Evolutionary conservation across 2,797 vertebrate species (phyloP).

Genomic region (Enteromius treurensis): DNA sequence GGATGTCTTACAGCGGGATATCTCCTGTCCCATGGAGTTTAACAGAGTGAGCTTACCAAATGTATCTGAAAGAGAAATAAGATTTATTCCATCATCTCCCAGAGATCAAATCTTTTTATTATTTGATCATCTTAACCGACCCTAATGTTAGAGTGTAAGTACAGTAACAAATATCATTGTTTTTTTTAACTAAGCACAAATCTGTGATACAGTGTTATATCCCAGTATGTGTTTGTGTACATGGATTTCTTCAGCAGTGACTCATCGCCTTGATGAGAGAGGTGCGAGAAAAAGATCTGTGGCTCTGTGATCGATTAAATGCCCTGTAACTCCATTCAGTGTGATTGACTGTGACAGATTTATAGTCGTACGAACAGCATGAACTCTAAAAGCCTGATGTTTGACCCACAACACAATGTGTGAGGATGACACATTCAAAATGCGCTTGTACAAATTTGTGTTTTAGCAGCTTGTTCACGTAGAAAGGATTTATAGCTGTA

Average conservation of each 20-base stretch:
- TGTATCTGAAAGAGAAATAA: constrained; percentile 79
- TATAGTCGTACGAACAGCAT: neutral
- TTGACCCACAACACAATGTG: neutral
- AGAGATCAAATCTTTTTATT: neutral
- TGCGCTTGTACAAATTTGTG: constrained; percentile 17
- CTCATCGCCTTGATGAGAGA: constrained; percentile 17
- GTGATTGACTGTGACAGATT: constrained; percentile 19
- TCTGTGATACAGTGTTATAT: constrained; percentile 1
- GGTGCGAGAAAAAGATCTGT: constrained; percentile 22
- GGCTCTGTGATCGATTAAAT: constrained; percentile 33
- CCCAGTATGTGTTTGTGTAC: constrained; percentile 13
- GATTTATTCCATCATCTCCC: neutral
- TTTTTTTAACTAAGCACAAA: neutral
- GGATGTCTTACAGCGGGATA: constrained; percentile 94
- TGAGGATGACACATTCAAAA: constrained; percentile 10
- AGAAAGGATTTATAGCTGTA: constrained; percentile 15
- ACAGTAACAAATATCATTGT: neutral
- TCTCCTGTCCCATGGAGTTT: constrained; percentile 92
- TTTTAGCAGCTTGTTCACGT: constrained; percentile 1
- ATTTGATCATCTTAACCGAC: neutral
- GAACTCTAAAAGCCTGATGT: neutral
- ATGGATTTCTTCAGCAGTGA: constrained; percentile 16
- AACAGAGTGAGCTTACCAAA: constrained; percentile 92
- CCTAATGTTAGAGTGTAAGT: neutral
- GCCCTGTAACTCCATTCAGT: constrained; percentile 10